A percentile compares a stretch with the other conserved stretches of the same genome.
Conservation (phyloP, 2,888 invertebrate species). For the Embidobia sp. region DNA sequence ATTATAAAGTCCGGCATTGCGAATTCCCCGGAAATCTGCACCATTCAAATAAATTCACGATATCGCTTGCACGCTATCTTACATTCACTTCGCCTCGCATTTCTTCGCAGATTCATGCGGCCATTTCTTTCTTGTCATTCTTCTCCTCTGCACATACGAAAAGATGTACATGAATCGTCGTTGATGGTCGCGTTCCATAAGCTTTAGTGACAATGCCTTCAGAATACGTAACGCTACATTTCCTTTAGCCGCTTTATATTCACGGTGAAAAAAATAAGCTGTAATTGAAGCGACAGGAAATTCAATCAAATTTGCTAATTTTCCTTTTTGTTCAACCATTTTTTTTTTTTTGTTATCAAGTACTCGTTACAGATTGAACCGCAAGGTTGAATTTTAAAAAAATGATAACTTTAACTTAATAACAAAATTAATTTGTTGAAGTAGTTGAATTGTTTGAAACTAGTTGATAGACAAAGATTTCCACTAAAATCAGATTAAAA, state of each 20-base stretch:
- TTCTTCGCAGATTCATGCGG: slow-evolving; percentile 59
- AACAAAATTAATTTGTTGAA: too few relatives aligned
- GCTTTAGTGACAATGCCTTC: slow-evolving; percentile 73
- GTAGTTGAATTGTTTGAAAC: too few relatives aligned
- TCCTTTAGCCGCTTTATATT: slow-evolving; percentile 63
- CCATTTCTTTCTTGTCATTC: slow-evolving; percentile 65
- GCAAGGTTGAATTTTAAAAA: too few relatives aligned
- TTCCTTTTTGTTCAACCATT: not conserved
- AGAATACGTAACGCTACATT: slow-evolving; percentile 78
- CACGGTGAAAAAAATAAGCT: slow-evolving; percentile 27
- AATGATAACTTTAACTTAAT: too few relatives aligned
- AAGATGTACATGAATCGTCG: slow-evolving; percentile 74
- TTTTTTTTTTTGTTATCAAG: too few relatives aligned
- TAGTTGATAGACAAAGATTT: too few relatives aligned
- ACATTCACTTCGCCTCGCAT: slow-evolving; percentile 62
- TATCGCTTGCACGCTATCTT: slow-evolving; percentile 64
- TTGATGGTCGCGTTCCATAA: slow-evolving; percentile 73
- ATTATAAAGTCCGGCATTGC: slow-evolving; percentile 59
- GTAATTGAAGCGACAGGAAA: slow-evolving; percentile 37
- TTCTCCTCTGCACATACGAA: slow-evolving; percentile 62
- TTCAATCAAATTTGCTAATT: slow-evolving; percentile 18
- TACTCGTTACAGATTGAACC: too few relatives aligned
- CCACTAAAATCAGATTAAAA: too few relatives aligned
- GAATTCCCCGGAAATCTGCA: slow-evolving; percentile 60
- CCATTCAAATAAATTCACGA: slow-evolving; percentile 65